phyloP scores from a whole-genome alignment of 64 coral and sea anemone species.

The Hydrozoanthus tunicans region DNA sequence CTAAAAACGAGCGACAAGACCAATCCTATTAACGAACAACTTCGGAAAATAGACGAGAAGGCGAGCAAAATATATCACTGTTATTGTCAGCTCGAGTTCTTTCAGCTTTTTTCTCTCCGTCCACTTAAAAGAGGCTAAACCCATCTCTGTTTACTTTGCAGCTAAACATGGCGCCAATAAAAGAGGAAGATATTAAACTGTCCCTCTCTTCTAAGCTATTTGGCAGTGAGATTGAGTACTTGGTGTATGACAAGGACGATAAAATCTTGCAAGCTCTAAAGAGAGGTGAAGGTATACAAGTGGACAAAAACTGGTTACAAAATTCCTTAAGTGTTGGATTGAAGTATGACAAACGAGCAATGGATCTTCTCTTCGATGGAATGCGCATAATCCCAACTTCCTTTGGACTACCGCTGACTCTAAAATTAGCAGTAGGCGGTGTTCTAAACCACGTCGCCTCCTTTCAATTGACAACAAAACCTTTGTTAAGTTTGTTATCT shows the following conservation, averaged over 20 bases:
- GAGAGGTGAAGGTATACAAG: not conserved
- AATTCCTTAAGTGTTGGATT: not conserved
- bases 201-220: slow-evolving; percentile 25
- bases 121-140: not conserved
- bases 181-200: slow-evolving; percentile 17
- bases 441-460: slow-evolving; percentile 19
- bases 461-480: slow-evolving; percentile 26
- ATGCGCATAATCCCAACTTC: slow-evolving; percentile 53
- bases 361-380: slow-evolving; percentile 53
- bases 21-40: not conserved
- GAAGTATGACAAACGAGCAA: slow-evolving; percentile 42
- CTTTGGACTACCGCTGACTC: slow-evolving; percentile 40
- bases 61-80: not conserved
- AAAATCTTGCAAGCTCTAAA: not conserved
- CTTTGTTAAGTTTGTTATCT: slow-evolving; percentile 27
- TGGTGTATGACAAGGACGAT: slow-evolving; percentile 16
- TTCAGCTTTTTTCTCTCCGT: not conserved
- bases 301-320: not conserved
- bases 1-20: not conserved
- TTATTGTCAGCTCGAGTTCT: not conserved
- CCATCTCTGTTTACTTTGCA: not conserved
- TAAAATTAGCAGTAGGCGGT: slow-evolving; percentile 10
- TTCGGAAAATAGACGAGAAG: not conserved
- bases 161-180: not conserved
- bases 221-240: slow-evolving; percentile 31